These are phyloP conservation scores for Serilophus lunatus DNA, from an alignment of 2,113 vertebrate species.

Conservation along the genomic window DNA sequence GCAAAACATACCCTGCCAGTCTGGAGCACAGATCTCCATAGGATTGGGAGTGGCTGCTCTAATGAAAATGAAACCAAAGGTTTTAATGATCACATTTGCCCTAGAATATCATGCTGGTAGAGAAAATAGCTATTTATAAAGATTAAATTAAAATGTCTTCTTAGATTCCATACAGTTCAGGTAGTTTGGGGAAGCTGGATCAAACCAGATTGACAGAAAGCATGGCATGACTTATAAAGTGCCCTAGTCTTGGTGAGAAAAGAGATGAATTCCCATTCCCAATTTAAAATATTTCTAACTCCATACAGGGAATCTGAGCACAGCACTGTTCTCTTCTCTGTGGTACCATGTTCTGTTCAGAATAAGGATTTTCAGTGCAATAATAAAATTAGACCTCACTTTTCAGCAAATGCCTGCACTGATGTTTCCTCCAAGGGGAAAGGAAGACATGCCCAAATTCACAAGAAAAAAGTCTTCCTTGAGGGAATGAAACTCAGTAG, in stretches of 20 bases:
- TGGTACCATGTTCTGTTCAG: accelerated
- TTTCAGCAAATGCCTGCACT: not conserved
- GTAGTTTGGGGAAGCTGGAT: not conserved
- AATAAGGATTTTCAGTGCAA: not conserved
- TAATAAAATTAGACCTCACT: not conserved
- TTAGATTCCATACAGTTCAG: not conserved
- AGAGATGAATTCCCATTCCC: not conserved
- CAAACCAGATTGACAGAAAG: not conserved
- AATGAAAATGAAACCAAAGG: not conserved
- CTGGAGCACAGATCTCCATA: not conserved
- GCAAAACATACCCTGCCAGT: not conserved
- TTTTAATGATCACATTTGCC: not conserved
- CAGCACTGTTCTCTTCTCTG: not conserved
- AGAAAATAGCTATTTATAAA: not conserved
- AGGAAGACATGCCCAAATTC: not conserved
- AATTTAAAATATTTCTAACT: not conserved
- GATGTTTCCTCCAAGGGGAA: not conserved
- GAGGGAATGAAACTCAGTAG: not conserved
- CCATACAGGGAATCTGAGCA: not conserved
- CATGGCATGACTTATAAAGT: not conserved
- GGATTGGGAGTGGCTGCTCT: not conserved
- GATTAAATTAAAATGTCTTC: too few relatives aligned
- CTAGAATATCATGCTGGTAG: not conserved
- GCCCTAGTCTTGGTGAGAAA: not conserved
- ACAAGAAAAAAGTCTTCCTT: not conserved